phyloP scores from a whole-genome alignment of 2,113 vertebrate species.

The Bufo bufo region DNA sequence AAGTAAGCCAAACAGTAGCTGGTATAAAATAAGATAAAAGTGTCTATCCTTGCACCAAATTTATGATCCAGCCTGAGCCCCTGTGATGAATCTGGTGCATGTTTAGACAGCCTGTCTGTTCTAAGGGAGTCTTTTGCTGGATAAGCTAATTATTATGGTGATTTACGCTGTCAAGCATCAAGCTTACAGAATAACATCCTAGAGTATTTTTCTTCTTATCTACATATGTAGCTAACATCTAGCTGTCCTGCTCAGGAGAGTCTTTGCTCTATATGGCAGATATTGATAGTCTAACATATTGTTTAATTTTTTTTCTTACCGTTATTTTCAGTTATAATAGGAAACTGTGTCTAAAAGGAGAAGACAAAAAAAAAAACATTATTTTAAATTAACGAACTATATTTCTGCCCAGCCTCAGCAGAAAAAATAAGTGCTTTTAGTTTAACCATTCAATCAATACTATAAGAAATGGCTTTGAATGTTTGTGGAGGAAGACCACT shows the following conservation, averaged over 20 bases:
- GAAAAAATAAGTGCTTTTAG: conserved; percentile 18
- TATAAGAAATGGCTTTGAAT: conserved; percentile 7
- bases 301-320: neutral
- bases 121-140: neutral
- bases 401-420: neutral
- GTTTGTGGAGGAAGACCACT: neutral
- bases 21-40: too few relatives aligned
- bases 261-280: neutral
- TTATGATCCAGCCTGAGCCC: too few relatives aligned
- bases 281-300: neutral
- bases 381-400: conserved; percentile 13
- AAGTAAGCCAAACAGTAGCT: too few relatives aligned
- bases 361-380: neutral
- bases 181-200: neutral
- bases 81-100: too few relatives aligned
- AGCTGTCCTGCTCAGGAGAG: neutral
- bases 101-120: neutral
- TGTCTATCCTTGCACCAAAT: too few relatives aligned
- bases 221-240: neutral
- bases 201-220: neutral
- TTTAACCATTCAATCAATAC: conserved; percentile 28
- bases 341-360: neutral
- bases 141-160: neutral
- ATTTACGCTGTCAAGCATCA: neutral
- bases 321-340: neutral